Base-by-base conservation (phyloP, 2,888 invertebrate genomes). In the Leptinotarsa haldemani region DNA sequence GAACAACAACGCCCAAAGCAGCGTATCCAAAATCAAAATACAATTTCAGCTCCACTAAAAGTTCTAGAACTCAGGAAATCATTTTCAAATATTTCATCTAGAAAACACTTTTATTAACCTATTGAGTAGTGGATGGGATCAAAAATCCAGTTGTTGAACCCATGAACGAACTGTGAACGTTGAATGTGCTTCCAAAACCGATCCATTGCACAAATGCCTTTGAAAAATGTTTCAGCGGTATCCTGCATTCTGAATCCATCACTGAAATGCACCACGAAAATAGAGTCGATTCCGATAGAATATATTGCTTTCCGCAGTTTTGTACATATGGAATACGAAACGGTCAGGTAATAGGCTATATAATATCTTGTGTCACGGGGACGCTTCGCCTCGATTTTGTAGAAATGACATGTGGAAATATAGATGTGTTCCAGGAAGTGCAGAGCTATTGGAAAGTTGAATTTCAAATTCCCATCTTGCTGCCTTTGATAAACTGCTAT, bases 231-330 rank as follows among this genome's bases (percentile, higher is more conserved):
- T n/a, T n/a, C 30, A 13, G 2, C 40, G 30, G 4, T 48, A 16
- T 22, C 47, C 56, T 25, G 47, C 46, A 65, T 25, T 50, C 50
- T 61, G 9, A 50, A 50, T 40, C 52, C 46, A 73, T 69, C 25
- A 69, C 50, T 47, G 65, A 69, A 63, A 58, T 69, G 65, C 73
- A 65, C 52, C 40, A 56, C 30, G n/a, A 73, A 69, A 16, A 69
- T 18, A 50, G 30, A 64, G 69, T 65, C 65, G 72, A 68, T 65
- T 69, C 47, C 48, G 69, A 65, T 53, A 20, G 65, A 69, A 73
- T 66, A 53, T 66, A 73, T 73, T 69, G 69, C 73, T 65, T 69
- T 69, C 73, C 30, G 53, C 48, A 58, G 66, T 65, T 69, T 69
- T 40, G 69, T 73, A 65, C 65, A 73, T 65, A 69, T 69, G 25